Evolutionary conservation across 1,140 invertebrate species (phyloP).

Genomic region (Hesperophylax magnus): DNA sequence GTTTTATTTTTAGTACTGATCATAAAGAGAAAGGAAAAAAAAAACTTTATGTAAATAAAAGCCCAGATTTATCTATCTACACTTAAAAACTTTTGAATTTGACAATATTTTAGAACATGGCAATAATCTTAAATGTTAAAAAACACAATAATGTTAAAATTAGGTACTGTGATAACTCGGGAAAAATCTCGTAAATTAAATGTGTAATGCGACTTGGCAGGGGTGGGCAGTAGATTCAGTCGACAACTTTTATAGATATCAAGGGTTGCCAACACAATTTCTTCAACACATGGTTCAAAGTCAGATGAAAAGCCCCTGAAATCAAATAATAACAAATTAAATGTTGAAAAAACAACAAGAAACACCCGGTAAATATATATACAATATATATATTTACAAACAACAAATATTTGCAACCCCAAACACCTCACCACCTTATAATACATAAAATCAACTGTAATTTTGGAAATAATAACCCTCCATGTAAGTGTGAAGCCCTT

Average conservation of each 20-base stretch:
- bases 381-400: no score
- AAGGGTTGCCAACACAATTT: slow-evolving; percentile 89
- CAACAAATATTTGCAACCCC: no score
- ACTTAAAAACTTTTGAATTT: slow-evolving; percentile 26
- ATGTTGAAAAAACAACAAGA: neutral
- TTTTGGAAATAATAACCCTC: no score
- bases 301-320: slow-evolving; percentile 93
- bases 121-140: neutral
- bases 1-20: neutral
- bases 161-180: slow-evolving; percentile 85
- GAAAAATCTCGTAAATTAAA: slow-evolving; percentile 97
- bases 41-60: no score
- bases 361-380: neutral
- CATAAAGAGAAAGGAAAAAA: no score
- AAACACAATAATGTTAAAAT: slow-evolving; percentile 33
- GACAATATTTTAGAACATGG: neutral
- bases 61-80: neutral
- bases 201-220: slow-evolving; percentile 92
- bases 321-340: slow-evolving; percentile 43
- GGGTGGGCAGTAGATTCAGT: slow-evolving; percentile 88
- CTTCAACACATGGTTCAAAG: slow-evolving; percentile 93
- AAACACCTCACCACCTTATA: no score
- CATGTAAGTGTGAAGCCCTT: no score
- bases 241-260: slow-evolving; percentile 90
- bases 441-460: no score